Conservation (phyloP, 2,888 invertebrate species). For the Phortica okadai region DNA sequence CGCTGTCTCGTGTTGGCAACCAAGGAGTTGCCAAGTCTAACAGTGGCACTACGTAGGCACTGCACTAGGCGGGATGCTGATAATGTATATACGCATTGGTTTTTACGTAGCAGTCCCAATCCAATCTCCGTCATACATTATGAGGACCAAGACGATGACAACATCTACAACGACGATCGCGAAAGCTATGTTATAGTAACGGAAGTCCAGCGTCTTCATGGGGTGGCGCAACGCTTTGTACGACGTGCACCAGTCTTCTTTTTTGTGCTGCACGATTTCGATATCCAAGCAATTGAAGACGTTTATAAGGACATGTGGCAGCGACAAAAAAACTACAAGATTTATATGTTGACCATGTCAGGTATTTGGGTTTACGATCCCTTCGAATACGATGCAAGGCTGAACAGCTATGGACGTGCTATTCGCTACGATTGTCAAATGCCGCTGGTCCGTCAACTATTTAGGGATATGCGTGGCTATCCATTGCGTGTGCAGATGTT, state of each 20-base stretch:
- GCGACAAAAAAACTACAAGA: conserved; percentile 56
- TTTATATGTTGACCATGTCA: conserved; percentile 56
- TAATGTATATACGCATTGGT: conserved; percentile 60
- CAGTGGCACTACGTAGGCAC: conserved; percentile 51
- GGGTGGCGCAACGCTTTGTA: conserved; percentile 46
- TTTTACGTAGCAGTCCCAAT: conserved; percentile 46
- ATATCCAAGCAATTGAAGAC: conserved; percentile 11
- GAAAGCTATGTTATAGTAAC: conserved; percentile 60
- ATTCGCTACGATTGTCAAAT: conserved; percentile 51
- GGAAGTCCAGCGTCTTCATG: conserved; percentile 50
- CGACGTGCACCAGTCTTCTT: conserved; percentile 60
- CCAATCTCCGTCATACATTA: conserved; percentile 46
- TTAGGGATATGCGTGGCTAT: conserved; percentile 73
- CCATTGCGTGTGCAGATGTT: conserved; percentile 75
- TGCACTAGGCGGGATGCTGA: conserved; percentile 49
- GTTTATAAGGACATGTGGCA: conserved; percentile 62
- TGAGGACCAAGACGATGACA: conserved; percentile 34
- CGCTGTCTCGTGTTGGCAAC: conserved; percentile 42
- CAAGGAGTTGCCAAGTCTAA: conserved; percentile 49
- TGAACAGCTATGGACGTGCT: conserved; percentile 57
- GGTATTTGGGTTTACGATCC: conserved; percentile 68
- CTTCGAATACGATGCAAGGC: conserved; percentile 48
- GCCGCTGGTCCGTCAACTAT: conserved; percentile 55
- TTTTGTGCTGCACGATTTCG: conserved; percentile 54
- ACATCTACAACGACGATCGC: conserved; percentile 32